Base-by-base conservation (phyloP, 1,140 invertebrate species). In the Coptotermes formosanus region DNA sequence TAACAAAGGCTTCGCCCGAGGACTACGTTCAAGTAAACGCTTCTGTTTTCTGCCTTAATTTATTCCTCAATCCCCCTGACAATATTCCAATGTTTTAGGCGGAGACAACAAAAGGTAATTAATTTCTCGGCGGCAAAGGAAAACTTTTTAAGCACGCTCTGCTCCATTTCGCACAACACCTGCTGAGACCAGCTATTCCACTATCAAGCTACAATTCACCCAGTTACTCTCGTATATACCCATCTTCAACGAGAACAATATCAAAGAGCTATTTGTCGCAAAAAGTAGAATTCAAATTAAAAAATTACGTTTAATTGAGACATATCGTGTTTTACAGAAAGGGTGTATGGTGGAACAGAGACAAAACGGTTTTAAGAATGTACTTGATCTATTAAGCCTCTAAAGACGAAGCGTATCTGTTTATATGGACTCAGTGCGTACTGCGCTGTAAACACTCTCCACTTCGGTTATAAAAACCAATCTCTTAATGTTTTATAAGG, bases 101-200 rank as follows among this genome's bases (percentile, higher is more conserved):
- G 25, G 64, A 75, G 64, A 75, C 59, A 75, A 75, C 64, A 75
- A 30, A 75, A 75, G 64, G 64, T 75, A 75, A 75, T 75, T 75
- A 75, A 75, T 75, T 75, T 75, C 64, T 30, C 25, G 6, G 48
- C 9, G 64, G 64, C 14, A 25, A 75, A 30, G 64, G 64, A 30
- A 30, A 75, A 75, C 64, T 75, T 75, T 75, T 30, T 30, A 75
- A 75, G 64, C n/a, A 75, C 14, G 64, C 25, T 25, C 0, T 30
- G 64, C 64, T 75, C n/a, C 25, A 75, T 75, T 75, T 75, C 25
- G 0, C n/a, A 64, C n/a, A 75, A 75, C 64, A 75, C 64, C 64
- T 75, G 64, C 64, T 75, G n/a, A 12, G 25, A 75, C n/a, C 64
- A 75, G 14, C 64, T 75, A 19, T 21, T 55, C 52, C 52, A 55